phyloP scores from a whole-genome alignment of 2,888 invertebrate genomes.

The Phyllotreta striolata region DNA sequence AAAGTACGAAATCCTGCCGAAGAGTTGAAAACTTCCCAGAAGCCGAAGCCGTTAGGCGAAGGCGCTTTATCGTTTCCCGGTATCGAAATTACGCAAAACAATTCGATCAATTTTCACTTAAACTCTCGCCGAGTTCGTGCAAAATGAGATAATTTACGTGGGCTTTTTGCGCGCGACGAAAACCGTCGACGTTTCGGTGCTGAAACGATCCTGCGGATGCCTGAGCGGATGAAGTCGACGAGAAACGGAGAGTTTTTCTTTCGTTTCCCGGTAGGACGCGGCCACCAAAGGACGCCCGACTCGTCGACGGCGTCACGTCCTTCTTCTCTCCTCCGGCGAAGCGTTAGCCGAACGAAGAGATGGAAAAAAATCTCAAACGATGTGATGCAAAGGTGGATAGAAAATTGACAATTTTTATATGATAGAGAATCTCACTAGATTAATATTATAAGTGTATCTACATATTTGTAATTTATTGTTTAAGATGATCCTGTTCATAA shows the following conservation, averaged over 20 bases:
- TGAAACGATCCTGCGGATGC: constrained; percentile 23
- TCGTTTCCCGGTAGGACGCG: constrained; percentile 44
- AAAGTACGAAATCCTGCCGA: too few species aligned
- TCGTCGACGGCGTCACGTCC: constrained; percentile 22
- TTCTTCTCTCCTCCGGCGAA: constrained; percentile 13
- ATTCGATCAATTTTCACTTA: constrained; percentile 21
- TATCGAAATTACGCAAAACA: constrained; percentile 13
- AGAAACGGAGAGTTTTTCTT: constrained; percentile 33
- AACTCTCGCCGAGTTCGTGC: constrained; percentile 4
- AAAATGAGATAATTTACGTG: background rate
- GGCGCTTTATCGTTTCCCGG: constrained; percentile 4
- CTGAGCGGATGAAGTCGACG: constrained; percentile 28
- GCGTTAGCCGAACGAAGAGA: too few species aligned
- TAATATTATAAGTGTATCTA: too few species aligned
- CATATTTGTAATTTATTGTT: too few species aligned
- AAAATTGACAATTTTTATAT: too few species aligned
- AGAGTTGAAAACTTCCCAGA: background rate
- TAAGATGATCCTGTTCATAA: too few species aligned
- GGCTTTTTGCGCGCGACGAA: constrained; percentile 18
- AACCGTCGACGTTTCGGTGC: constrained; percentile 18
- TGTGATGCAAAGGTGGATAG: too few species aligned
- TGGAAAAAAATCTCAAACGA: too few species aligned
- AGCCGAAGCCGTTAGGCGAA: constrained; percentile 1
- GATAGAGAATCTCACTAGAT: too few species aligned
- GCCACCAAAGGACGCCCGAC: constrained; percentile 45